Percentiles rank a stretch among this genome's conserved stretches.
phyloP scores from a whole-genome alignment of 2,797 vertebrate species.

The Enteromius argenteus region DNA sequence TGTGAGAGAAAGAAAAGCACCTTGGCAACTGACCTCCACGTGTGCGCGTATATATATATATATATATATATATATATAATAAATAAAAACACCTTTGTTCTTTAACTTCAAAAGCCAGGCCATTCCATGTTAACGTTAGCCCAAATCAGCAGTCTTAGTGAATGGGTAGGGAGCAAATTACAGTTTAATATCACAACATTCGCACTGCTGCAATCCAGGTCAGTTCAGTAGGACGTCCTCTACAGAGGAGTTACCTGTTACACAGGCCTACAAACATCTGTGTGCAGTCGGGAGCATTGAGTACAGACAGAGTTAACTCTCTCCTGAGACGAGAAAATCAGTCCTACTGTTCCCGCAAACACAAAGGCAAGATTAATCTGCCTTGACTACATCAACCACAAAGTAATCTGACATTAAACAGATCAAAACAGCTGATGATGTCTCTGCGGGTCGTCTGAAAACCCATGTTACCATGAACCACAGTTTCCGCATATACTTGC shows the following conservation, averaged over 20 bases:
- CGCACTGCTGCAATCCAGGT: neutral
- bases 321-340: neutral
- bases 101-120: neutral
- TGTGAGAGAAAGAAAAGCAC: neutral
- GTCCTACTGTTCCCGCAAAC: neutral
- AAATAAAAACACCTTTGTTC: no score
- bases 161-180: neutral
- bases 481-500: neutral
- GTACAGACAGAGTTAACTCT: neutral
- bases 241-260: neutral
- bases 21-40: neutral
- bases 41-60: no score
- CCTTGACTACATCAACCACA: constrained; percentile 1
- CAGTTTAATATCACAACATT: neutral
- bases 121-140: neutral
- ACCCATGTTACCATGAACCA: neutral
- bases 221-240: neutral
- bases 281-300: neutral
- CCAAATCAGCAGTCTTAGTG: neutral
- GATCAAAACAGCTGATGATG: neutral
- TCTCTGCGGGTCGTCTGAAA: neutral
- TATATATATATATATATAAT: no score
- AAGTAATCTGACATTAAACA: constrained; percentile 15
- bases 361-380: constrained; percentile 3
- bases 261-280: neutral